Base-by-base conservation (phyloP, 2,888 invertebrate species). In the Yponomeuta evonymella region DNA sequence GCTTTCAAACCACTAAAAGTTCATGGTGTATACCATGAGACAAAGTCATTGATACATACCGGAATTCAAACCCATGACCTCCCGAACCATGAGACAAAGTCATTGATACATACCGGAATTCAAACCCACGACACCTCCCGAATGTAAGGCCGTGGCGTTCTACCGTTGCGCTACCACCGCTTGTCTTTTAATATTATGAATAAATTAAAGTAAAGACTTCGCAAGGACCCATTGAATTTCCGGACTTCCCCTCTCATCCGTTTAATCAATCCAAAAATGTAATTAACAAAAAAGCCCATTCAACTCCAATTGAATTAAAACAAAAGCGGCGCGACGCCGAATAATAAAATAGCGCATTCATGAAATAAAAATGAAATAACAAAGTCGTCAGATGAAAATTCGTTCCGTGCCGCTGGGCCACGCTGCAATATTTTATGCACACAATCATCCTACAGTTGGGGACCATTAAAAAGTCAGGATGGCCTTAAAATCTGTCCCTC, bases 361-460 rank as follows among this genome's bases (percentile, higher is more conserved):
- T 12, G 6, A 51, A 51, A 58, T 58, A 15, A 58, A 58, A 58
- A 58, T 58, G 51, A 58, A 58, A 58, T 15, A 58, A 58, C 12
- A 15, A 58, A 58, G 51, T 58, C 51, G 51, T 15, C 15, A 15
- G 51, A 12, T 58, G 51, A 58, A 58, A 58, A 58, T 58, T 58
- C 51, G 51, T 58, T 15, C 51, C 51, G 15, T 58, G 12, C 15
- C 51, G 51, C 51, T 15, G 15, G 51, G 15, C 51, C 15, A 58
- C 15, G 5, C 15, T 58, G 69, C 69, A 48, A 58, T 69, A 51
- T 69, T 69, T 51, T 69, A 69, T 48, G 11, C 36, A n/a, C 69
- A 51, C 69, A 70, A 72, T 72, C 70, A 72, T 70, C 70, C 63
- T 43, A 70, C 72, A 72, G 69, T 72, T 72, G 63, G 63, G 51